Base-by-base conservation (phyloP, 2,113 vertebrate genomes). In the Oreochromis tanganicae region DNA sequence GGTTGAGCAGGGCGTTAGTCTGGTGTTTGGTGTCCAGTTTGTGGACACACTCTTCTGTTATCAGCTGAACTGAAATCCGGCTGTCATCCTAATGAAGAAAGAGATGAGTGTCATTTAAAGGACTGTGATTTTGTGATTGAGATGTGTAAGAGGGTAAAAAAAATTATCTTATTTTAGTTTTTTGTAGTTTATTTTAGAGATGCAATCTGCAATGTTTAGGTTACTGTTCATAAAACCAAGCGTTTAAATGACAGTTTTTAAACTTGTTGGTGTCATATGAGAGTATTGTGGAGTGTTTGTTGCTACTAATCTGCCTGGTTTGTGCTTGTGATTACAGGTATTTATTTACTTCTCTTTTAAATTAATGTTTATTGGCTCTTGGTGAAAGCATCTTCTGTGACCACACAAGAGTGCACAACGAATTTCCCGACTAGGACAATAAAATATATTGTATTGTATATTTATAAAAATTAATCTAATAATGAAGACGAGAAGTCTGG, bases 21-120 rank as follows among this genome's bases (percentile, higher is more conserved):
- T 99, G 99, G 85, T 97, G 98, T 89, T 99, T 99, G 0, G 98
- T 98, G 90, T 99, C 99, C 96, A 99, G 80, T 87, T 99, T 99
- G 94, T 97, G 97, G 38, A 99, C 96, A 82, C 99, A 99, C 91
- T 99, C 97, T 87, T 98, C 98, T 2, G 97, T 97, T 92, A 99
- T 96, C 56, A 97, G 96, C 43, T 98, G 97, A 54, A 97, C 94
- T 2, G 98, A 99, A 86, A 99, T 97, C 81, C 97, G 95, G 50
- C 96, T 97, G 85, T 97, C 97, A 80, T 97, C 97, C 98, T 99
- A 87, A 81, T 1, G 83, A 29, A 73, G 19, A 88, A 9, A 19
- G 21, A 82, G 88, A 68, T 11, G 24, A 4, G 32, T 1, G 43
- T 29, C 27, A n/a, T 52, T 86, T 36, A 17, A 78, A 84, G 16